Evolutionary conservation across 2,797 vertebrate species (phyloP).

Genomic region (Syndactyla subalaris): DNA sequence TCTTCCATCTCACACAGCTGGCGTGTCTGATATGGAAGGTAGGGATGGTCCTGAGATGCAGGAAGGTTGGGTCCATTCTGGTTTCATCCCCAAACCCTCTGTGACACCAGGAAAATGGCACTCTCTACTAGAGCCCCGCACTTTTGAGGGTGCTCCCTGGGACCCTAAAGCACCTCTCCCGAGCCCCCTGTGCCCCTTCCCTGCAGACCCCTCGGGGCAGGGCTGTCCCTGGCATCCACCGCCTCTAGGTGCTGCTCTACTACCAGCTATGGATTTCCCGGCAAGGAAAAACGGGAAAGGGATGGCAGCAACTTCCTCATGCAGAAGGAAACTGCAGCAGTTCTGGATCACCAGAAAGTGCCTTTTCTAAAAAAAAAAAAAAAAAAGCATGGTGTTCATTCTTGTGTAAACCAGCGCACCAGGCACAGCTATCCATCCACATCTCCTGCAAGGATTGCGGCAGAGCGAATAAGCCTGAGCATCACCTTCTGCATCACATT

Average conservation of each 20-base stretch:
- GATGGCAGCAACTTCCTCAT: not conserved
- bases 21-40: accelerated
- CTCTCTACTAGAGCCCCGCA: not conserved
- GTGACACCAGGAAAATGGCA: not conserved
- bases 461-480: not conserved
- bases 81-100: not conserved
- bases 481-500: accelerated
- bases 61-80: accelerated
- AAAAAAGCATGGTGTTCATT: not conserved
- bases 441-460: not conserved
- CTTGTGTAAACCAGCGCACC: not conserved
- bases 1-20: not conserved
- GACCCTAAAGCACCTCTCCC: accelerated
- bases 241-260: constrained; percentile 69
- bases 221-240: not conserved
- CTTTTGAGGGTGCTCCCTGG: not conserved
- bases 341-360: not conserved
- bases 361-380: not conserved
- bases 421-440: not conserved
- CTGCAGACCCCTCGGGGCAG: not conserved
- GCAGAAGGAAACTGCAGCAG: constrained; percentile 1
- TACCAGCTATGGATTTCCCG: constrained; percentile 32
- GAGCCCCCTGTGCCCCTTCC: not conserved
- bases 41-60: accelerated
- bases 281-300: not conserved